phyloP scores from a whole-genome alignment of 2,113 vertebrate genomes.

The Pandion haliaetus region DNA sequence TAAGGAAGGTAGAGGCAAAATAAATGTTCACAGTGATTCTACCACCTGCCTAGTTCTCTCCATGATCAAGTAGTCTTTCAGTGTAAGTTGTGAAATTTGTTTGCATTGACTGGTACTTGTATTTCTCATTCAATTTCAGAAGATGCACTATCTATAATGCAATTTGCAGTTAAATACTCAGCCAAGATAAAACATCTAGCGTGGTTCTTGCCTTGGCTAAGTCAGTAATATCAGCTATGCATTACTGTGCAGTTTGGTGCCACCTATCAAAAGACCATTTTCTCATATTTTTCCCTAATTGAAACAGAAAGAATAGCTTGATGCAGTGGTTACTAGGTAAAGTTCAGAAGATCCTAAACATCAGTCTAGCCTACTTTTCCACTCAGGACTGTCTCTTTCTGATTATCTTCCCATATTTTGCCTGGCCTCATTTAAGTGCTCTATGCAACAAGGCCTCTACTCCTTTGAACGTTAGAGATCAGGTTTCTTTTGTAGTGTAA shows the following conservation, averaged over 20 bases:
- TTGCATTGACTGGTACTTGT: neutral
- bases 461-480: neutral
- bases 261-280: neutral
- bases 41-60: neutral
- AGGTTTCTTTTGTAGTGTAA: neutral
- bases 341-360: neutral
- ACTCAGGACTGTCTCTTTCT: neutral
- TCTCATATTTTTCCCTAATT: neutral
- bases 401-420: neutral
- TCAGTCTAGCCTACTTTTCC: neutral
- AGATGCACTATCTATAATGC: neutral
- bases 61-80: neutral
- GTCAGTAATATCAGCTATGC: neutral
- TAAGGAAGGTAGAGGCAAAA: neutral
- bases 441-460: neutral
- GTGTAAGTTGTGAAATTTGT: neutral
- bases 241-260: neutral
- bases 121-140: neutral
- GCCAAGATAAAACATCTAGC: neutral
- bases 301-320: neutral
- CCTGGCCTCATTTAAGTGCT: neutral
- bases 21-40: neutral
- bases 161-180: neutral
- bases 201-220: neutral
- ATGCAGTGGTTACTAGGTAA: neutral